Percentiles rank a stretch among this genome's conserved stretches.
Evolutionary conservation across 2,888 invertebrate species (phyloP).

Genomic region (Gortyna flavago): DNA sequence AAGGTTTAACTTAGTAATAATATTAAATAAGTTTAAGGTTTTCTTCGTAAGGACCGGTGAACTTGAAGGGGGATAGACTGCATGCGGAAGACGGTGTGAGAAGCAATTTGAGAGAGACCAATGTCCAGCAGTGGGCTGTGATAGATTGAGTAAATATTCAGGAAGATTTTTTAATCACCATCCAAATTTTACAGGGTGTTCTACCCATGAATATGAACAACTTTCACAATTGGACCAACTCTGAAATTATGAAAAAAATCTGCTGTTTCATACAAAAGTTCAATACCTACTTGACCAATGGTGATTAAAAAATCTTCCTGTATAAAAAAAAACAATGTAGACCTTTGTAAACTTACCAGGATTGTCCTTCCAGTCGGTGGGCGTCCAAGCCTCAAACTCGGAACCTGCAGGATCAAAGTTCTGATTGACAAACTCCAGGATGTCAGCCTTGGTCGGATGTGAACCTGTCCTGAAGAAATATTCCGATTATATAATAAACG

Average conservation of each 20-base stretch:
- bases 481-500: conserved; percentile 62
- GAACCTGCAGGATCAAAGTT: conserved; percentile 93
- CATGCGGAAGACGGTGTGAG: too few relatives aligned
- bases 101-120: not conserved
- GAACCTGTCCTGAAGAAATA: conserved; percentile 84
- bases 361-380: conserved; percentile 93
- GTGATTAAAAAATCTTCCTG: too few relatives aligned
- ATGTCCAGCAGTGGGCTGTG: too few relatives aligned
- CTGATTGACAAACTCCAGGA: conserved; percentile 89
- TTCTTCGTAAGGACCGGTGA: not conserved
- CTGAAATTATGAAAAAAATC: too few relatives aligned
- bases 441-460: conserved; percentile 87
- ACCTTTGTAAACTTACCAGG: conserved; percentile 87
- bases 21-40: not conserved
- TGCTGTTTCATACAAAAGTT: too few relatives aligned
- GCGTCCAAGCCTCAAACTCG: conserved; percentile 93
- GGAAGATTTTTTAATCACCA: too few relatives aligned
- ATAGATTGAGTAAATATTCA: not conserved
- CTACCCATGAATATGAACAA: too few relatives aligned
- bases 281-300: too few relatives aligned
- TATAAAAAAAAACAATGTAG: not conserved
- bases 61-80: not conserved
- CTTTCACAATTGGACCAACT: too few relatives aligned
- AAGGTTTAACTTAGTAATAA: too few relatives aligned
- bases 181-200: too few relatives aligned